A percentile compares a stretch with the other conserved stretches of the same genome.
phyloP scores from a whole-genome alignment of 2,888 invertebrate genomes.

The Liposcelis brunnea region DNA sequence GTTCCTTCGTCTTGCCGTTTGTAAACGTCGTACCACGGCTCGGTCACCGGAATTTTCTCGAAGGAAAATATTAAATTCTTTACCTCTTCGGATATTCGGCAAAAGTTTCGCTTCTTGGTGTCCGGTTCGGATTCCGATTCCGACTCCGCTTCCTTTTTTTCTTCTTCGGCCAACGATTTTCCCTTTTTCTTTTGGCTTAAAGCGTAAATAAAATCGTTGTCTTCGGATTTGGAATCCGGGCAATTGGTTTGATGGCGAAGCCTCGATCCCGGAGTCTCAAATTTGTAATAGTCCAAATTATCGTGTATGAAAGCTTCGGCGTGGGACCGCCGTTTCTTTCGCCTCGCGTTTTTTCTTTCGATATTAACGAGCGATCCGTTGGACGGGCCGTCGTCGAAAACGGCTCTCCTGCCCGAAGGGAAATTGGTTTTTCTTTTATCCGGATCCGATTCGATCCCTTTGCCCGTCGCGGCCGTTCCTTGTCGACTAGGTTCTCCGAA shows the following conservation, averaged over 20 bases:
- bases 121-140: conserved; percentile 8
- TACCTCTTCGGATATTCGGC: conserved; percentile 23
- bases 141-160: conserved; percentile 16
- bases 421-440: neutral
- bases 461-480: neutral
- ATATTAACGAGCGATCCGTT: conserved; percentile 5
- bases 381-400: conserved; percentile 9
- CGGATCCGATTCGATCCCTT: neutral
- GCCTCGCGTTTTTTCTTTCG: conserved; percentile 10
- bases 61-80: conserved; percentile 54
- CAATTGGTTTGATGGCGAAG: conserved; percentile 26
- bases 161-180: conserved; percentile 19
- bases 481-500: conserved; percentile 50
- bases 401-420: neutral
- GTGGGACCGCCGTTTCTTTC: conserved; percentile 33
- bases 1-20: conserved; percentile 55
- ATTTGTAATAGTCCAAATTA: conserved; percentile 40
- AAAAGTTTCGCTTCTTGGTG: too few relatives aligned
- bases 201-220: conserved; percentile 12
- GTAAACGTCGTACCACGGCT: conserved; percentile 66
- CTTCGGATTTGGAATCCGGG: conserved; percentile 24
- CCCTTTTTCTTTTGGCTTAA: too few relatives aligned
- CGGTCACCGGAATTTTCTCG: conserved; percentile 52
- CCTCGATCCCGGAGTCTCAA: conserved; percentile 29
- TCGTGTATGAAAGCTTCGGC: conserved; percentile 38